Base-by-base conservation (phyloP, 2,797 vertebrate species). In the Macroramphosus scolopax region DNA sequence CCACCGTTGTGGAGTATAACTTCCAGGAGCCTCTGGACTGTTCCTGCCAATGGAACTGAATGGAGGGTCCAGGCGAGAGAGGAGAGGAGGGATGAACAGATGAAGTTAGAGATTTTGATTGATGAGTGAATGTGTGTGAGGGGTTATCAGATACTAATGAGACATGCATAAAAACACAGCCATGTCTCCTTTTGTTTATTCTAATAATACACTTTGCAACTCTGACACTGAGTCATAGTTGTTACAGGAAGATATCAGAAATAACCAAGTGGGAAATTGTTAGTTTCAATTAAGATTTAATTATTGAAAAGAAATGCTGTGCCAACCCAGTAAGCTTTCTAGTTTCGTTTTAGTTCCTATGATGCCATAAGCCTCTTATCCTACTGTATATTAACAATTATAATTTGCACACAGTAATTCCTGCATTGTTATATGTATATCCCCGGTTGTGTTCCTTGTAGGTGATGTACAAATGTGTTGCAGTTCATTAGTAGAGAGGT, bases 1-100 rank as follows among this genome's bases (percentile, higher is more conserved):
- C 91, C 79, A 96, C 93, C 1, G 83, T 93, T 11, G 90, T 98
- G 61, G 85, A 91, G 65, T 96, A 96, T 9, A 84, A 80, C 63
- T 93, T 95, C 80, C 95, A 97, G 65, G 97, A 98, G 57, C 97
- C 97, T 6, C 68, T 89, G 68, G 95, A 97, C 80, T 99, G 97
- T 64, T 93, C 95, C 0, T 99, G 97, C 84, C 95, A 95, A 17
- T 99, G 97, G 96, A 97, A 92, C 81, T 98, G 86, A 92, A 33
- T 17, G 15, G 20, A 47, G n/a, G 12, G n/a, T 46, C 13, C 40
- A 28, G 17, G 8, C 31, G 18, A 24, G 56, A 50, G 53, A 24
- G 17, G 17, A 2, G 35, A 20, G 4, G 20, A 51, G 14, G 14
- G 25, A 12, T n/a, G 41, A n/a, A 57, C 10, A 43, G 47, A 44